phyloP scores from a whole-genome alignment of 2,888 invertebrate species.

The Epicampocera succincta region DNA sequence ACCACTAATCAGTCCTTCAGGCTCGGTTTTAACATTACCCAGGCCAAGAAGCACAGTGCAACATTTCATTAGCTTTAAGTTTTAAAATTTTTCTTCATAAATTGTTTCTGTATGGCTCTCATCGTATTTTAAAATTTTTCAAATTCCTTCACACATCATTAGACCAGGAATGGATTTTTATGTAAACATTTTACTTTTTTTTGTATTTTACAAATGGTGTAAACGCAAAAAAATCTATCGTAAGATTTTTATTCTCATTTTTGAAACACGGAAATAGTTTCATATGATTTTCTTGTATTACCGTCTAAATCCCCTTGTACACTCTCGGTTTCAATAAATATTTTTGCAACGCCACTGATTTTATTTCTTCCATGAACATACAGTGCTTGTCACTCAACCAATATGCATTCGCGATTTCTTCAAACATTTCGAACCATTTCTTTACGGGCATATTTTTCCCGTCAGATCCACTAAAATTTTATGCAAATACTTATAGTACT shows the following conservation, averaged over 20 bases:
- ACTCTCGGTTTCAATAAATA: slow-evolving; percentile 33
- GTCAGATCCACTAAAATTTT: slow-evolving; percentile 45
- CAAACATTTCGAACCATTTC: slow-evolving; percentile 51
- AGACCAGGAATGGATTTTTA: too few relatives aligned
- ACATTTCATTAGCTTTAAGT: not conserved
- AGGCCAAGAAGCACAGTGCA: slow-evolving; percentile 1
- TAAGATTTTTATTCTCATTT: too few relatives aligned
- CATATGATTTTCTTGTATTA: too few relatives aligned
- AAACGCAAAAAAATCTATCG: too few relatives aligned
- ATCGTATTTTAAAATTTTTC: too few relatives aligned
- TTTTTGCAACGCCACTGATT: slow-evolving; percentile 24
- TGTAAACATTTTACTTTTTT: too few relatives aligned
- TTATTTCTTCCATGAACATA: slow-evolving; percentile 32
- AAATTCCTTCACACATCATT: too few relatives aligned
- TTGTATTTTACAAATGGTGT: too few relatives aligned
- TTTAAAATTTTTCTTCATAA: not conserved
- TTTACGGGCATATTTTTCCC: slow-evolving; percentile 35
- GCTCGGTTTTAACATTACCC: slow-evolving; percentile 30
- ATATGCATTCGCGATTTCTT: slow-evolving; percentile 49
- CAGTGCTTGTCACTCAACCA: slow-evolving; percentile 28
- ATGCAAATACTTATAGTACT: slow-evolving; percentile 22
- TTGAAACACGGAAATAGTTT: too few relatives aligned
- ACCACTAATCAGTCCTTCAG: slow-evolving; percentile 18
- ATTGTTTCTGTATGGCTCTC: too few relatives aligned
- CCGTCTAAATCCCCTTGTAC: too few relatives aligned